These are phyloP conservation scores for Baryphthengus martii DNA, from an alignment of 2,113 vertebrate genomes.

Conservation along the genomic window DNA sequence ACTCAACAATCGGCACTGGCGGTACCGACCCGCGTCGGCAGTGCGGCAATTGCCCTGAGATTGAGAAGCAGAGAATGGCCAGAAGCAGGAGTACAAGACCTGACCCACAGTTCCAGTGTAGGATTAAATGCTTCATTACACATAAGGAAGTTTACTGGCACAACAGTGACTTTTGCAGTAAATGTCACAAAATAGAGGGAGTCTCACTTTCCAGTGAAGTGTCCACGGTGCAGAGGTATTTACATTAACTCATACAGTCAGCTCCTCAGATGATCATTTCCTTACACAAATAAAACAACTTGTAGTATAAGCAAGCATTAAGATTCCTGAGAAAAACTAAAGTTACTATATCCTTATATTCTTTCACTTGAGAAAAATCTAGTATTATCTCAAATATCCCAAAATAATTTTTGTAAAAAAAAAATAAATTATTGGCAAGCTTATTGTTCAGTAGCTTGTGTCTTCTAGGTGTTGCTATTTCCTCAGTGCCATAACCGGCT, in stretches of 20 bases:
- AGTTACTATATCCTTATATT: neutral
- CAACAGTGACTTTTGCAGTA: neutral
- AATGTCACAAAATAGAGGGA: neutral
- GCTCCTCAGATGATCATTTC: neutral
- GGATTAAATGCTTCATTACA: neutral
- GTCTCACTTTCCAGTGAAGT: neutral
- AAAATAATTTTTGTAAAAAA: too few relatives aligned
- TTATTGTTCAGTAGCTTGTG: neutral
- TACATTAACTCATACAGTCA: neutral
- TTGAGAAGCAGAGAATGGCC: rapidly evolving
- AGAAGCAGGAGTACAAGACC: rapidly evolving
- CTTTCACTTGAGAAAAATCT: neutral
- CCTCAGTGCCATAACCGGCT: neutral
- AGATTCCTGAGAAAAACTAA: neutral
- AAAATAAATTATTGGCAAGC: neutral
- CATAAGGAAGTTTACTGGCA: neutral
- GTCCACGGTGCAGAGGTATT: neutral
- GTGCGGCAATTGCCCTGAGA: neutral
- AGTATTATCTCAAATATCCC: neutral
- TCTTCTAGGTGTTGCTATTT: neutral
- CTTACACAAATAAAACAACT: neutral
- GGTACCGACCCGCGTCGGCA: too few relatives aligned
- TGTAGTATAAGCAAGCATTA: neutral
- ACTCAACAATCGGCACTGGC: too few relatives aligned
- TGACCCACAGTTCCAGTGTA: rapidly evolving